phyloP scores from a whole-genome alignment of 2,888 invertebrate genomes.

The Tenthredo livida region DNA sequence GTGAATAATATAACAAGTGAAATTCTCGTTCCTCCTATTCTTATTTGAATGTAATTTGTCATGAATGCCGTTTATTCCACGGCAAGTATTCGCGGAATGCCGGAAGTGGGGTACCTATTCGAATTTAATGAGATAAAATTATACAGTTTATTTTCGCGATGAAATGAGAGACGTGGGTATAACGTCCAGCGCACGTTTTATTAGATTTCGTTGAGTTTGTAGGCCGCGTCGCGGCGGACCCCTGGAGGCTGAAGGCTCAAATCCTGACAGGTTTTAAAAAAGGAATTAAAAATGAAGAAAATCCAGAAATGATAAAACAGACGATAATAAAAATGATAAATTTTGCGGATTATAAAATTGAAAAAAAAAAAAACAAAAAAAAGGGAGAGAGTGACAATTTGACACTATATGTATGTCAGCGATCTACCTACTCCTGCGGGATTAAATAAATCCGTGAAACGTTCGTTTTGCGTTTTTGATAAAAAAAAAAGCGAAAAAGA shows the following conservation, averaged over 20 bases:
- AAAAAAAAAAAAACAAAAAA: neutral
- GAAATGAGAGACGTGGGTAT: neutral
- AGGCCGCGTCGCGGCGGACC: neutral
- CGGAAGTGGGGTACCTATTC: neutral
- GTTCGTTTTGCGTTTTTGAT: neutral
- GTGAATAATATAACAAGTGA: neutral
- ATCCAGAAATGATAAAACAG: neutral
- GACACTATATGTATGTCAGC: neutral
- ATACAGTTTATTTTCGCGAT: slow-evolving; percentile 15
- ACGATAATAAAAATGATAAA: neutral
- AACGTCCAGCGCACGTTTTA: slow-evolving; percentile 4
- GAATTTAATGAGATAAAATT: slow-evolving; percentile 19
- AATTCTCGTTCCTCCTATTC: neutral
- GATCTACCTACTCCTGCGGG: neutral
- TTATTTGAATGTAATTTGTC: neutral
- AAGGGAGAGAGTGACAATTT: neutral
- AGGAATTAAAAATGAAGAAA: neutral
- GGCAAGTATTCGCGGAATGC: neutral
- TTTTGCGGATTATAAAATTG: neutral
- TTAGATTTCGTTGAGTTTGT: slow-evolving; percentile 5
- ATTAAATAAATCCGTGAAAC: neutral
- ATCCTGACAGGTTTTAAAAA: neutral
- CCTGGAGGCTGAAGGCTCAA: neutral
- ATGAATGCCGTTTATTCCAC: neutral
- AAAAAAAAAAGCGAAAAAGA: neutral